A percentile compares a stretch with the other conserved stretches of the same genome.
phyloP scores from a whole-genome alignment of 2,797 vertebrate genomes.

The Brotula barbata region DNA sequence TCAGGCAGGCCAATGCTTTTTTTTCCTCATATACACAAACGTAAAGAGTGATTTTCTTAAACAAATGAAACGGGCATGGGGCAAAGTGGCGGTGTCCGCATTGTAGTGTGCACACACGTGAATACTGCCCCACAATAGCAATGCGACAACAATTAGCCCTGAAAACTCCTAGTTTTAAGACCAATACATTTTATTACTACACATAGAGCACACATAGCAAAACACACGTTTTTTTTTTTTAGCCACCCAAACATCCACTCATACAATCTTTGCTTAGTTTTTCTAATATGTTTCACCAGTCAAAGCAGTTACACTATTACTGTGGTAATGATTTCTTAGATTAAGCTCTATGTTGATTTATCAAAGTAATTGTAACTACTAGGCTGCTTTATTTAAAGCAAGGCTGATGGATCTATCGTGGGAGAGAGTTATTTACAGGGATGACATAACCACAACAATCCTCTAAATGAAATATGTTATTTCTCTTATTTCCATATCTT shows the following conservation, averaged over 20 bases:
- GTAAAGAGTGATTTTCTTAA: too few species aligned
- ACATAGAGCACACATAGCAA: not conserved
- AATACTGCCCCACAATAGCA: too few species aligned
- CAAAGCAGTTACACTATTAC: constrained; percentile 60
- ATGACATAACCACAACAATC: constrained; percentile 9
- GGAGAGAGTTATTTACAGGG: constrained; percentile 8
- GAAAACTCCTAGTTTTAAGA: too few species aligned
- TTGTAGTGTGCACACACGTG: too few species aligned
- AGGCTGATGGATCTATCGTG: constrained; percentile 29
- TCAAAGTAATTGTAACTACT: constrained; percentile 37
- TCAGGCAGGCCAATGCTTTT: too few species aligned
- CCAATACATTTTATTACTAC: too few species aligned
- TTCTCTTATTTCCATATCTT: not conserved
- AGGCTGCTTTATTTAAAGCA: constrained; percentile 33
- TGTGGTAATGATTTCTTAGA: constrained; percentile 66
- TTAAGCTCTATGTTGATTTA: constrained; percentile 55
- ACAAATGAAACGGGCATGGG: too few species aligned
- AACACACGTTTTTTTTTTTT: too few species aligned
- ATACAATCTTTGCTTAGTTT: not conserved
- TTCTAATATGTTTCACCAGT: constrained; percentile 57
- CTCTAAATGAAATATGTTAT: not conserved
- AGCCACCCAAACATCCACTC: not conserved
- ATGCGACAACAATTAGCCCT: too few species aligned
- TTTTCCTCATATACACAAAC: too few species aligned
- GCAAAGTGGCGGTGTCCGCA: too few species aligned